phyloP scores from a whole-genome alignment of 2,797 vertebrate genomes.

The Steatocranus sp. region DNA sequence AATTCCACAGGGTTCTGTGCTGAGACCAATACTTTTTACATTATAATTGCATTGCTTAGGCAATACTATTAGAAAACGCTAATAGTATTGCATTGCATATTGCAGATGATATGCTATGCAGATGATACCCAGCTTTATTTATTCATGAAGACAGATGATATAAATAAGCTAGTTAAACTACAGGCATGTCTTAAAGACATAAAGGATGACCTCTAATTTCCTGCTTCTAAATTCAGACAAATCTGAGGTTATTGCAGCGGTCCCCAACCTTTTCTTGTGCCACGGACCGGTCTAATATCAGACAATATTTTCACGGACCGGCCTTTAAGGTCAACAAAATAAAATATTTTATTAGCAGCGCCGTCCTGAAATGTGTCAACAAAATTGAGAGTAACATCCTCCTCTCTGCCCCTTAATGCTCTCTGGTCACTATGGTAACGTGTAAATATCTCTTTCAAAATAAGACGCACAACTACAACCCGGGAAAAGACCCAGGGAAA shows the following conservation, averaged over 20 bases:
- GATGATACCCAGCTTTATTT: not conserved
- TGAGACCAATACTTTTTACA: not conserved
- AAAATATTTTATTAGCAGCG: not conserved
- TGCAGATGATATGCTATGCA: not conserved
- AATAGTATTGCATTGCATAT: accelerated
- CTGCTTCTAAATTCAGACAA: not conserved
- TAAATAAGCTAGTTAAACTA: not conserved
- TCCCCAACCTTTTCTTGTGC: not conserved
- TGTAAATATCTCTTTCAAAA: not conserved
- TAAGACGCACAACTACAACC: not conserved
- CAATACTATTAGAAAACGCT: accelerated
- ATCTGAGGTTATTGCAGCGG: accelerated
- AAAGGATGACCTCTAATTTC: not conserved
- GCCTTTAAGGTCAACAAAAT: not conserved
- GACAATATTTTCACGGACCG: accelerated
- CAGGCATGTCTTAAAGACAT: not conserved
- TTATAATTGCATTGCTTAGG: not conserved
- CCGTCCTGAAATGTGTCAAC: accelerated
- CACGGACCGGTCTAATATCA: accelerated
- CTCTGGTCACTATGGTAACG: not conserved
- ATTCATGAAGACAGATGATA: not conserved
- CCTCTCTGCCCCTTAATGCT: not conserved
- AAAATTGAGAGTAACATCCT: not conserved
- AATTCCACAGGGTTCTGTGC: not conserved
- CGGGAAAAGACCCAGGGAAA: accelerated